Evolutionary conservation across 2,888 invertebrate genomes (phyloP).

Genomic region (Drosophila siamana): DNA sequence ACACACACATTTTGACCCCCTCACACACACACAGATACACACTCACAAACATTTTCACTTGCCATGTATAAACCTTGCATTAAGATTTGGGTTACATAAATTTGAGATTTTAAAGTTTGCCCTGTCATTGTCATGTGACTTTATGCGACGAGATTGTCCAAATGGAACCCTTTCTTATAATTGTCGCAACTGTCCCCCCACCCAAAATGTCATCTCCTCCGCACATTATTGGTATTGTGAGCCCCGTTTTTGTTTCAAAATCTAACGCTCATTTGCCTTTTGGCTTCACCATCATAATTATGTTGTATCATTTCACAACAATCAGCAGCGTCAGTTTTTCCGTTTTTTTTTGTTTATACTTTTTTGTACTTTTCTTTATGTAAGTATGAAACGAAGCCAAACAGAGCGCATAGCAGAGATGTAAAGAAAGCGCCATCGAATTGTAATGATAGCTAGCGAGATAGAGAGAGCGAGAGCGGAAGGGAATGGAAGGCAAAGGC

Average conservation of each 20-base stretch:
- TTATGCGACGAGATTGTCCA: constrained; percentile 44
- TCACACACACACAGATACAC: constrained; percentile 12
- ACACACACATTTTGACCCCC: background rate
- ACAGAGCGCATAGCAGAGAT: constrained; percentile 25
- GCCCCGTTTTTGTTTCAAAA: constrained; percentile 40
- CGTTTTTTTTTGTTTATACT: background rate
- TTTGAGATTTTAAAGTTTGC: constrained; percentile 54
- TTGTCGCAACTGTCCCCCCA: background rate
- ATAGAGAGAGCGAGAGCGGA: background rate
- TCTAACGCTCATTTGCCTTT: constrained; percentile 33
- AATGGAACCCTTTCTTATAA: constrained; percentile 20
- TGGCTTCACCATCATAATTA: constrained; percentile 32
- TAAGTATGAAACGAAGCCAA: constrained; percentile 16
- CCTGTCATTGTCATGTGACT: constrained; percentile 53
- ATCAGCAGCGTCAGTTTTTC: constrained; percentile 4
- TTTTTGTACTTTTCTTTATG: constrained; percentile 26
- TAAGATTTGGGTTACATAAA: constrained; percentile 52
- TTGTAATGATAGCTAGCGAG: background rate
- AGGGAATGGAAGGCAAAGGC: background rate
- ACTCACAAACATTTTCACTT: too few species aligned
- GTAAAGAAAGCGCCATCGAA: constrained; percentile 17
- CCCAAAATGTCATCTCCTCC: too few species aligned
- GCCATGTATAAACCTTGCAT: constrained; percentile 7
- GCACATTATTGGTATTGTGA: constrained; percentile 7
- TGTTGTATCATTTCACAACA: constrained; percentile 24